phyloP scores from a whole-genome alignment of 2,113 vertebrate species.

The Microcebus jonahi region DNA sequence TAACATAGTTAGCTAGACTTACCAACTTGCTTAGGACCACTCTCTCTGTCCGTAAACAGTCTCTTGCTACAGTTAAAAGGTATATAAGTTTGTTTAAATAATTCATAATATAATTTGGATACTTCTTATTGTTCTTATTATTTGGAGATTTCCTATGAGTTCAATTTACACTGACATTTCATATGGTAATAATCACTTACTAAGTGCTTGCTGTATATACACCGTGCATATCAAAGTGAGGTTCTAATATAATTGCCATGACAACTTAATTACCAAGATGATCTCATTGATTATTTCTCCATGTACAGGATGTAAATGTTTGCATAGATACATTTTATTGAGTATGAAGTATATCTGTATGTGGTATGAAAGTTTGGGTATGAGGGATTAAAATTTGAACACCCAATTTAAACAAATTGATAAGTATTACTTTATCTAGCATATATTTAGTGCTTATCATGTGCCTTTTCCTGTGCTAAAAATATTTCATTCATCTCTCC shows the following conservation, averaged over 20 bases:
- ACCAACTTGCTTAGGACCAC: neutral
- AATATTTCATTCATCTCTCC: neutral
- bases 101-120: neutral
- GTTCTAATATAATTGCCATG: neutral
- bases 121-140: neutral
- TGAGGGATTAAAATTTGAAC: neutral
- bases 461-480: neutral
- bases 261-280: neutral
- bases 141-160: neutral
- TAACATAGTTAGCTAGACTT: neutral
- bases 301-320: neutral
- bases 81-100: neutral
- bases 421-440: neutral
- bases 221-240: neutral
- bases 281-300: neutral
- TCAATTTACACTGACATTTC: slow-evolving; percentile 9
- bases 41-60: neutral
- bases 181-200: neutral
- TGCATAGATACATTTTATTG: neutral
- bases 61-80: neutral
- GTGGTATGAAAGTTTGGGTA: neutral
- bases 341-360: neutral
- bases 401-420: neutral
- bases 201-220: neutral
- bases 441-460: neutral